Conservation (phyloP, 2,888 invertebrate genomes). For the Falcaria lacertinaria region DNA sequence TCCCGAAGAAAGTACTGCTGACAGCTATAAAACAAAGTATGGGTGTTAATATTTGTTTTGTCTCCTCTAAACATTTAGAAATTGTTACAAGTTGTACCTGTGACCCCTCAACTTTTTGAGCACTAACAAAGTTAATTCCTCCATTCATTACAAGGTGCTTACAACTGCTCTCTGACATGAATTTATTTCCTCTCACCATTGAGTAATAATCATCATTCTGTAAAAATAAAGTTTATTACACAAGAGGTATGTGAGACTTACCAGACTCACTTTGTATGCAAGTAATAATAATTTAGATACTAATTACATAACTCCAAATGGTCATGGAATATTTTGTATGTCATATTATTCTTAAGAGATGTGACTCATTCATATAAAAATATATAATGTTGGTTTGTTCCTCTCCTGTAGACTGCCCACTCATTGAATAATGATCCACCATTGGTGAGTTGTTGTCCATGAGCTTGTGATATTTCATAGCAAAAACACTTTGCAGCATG, state of each 20-base stretch:
- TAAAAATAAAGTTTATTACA: conserved; percentile 14
- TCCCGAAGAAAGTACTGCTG: conserved; percentile 41
- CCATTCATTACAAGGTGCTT: conserved; percentile 73
- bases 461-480: no score
- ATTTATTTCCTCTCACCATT: conserved; percentile 70
- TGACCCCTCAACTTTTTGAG: conserved; percentile 53
- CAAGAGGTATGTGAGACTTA: neutral
- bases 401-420: no score
- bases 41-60: neutral
- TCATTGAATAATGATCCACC: no score
- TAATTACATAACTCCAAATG: neutral
- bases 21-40: conserved; percentile 31
- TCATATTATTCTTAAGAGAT: no score
- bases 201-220: conserved; percentile 74
- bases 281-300: neutral
- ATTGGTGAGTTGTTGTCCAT: no score
- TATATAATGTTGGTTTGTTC: no score
- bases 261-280: no score
- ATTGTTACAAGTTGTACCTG: conserved; percentile 42
- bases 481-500: no score
- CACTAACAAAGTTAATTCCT: conserved; percentile 56
- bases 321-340: no score
- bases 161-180: conserved; percentile 59
- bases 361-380: no score
- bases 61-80: conserved; percentile 2